These are phyloP conservation scores for Hylaea fasciaria DNA, from an alignment of 2,888 invertebrate genomes.

Conservation along the genomic window DNA sequence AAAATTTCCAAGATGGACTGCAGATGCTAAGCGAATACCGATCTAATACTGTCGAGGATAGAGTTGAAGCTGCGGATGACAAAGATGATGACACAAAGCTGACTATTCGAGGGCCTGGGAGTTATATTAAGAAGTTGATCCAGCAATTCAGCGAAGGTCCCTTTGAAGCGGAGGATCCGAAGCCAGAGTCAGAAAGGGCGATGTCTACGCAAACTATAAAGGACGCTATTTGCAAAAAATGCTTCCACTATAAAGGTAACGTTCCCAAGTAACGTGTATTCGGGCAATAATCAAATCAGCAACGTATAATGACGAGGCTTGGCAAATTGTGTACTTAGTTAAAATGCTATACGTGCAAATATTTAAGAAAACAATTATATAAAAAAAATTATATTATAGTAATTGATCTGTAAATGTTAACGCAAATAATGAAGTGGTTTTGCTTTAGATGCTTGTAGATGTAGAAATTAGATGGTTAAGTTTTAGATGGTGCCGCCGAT, in stretches of 20 bases:
- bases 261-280: conserved; percentile 60
- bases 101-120: conserved; percentile 76
- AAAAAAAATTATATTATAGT: background rate
- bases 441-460: background rate
- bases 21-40: conserved; percentile 65
- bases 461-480: conserved; percentile 1
- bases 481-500: background rate
- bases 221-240: conserved; percentile 81
- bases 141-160: conserved; percentile 82
- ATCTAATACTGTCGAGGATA: conserved; percentile 50
- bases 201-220: conserved; percentile 67
- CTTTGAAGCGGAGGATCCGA: conserved; percentile 70
- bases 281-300: conserved; percentile 20
- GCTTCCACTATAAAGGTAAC: conserved; percentile 80
- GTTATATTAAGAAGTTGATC: conserved; percentile 78
- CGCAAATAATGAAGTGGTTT: background rate
- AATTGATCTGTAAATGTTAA: background rate
- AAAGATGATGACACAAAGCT: conserved; percentile 64
- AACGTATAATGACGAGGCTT: conserved; percentile 9
- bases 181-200: conserved; percentile 70
- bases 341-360: background rate
- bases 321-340: background rate
- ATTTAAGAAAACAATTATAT: background rate
- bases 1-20: conserved; percentile 73
- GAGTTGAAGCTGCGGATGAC: conserved; percentile 43